A percentile compares a stretch with the other conserved stretches of the same genome.
phyloP scores from a whole-genome alignment of 2,888 invertebrate species.

The Fissipunctia ypsillon region DNA sequence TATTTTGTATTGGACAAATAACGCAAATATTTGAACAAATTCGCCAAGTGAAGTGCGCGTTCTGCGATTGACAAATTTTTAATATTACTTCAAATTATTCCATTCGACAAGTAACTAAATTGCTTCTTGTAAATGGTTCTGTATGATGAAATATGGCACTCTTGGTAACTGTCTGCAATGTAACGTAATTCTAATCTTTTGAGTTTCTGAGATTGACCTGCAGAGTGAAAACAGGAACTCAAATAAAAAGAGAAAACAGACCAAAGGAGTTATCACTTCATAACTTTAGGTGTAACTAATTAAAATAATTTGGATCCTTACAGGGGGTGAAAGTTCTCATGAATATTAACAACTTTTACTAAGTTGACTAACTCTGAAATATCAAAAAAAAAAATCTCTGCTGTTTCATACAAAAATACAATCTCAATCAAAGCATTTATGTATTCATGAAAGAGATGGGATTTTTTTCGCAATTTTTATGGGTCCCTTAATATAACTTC shows the following conservation, averaged over 20 bases:
- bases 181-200: neutral
- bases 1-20: neutral
- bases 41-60: neutral
- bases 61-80: neutral
- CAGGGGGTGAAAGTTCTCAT: neutral
- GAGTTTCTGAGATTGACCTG: neutral
- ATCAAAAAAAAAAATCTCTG: too few species aligned
- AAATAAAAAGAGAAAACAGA: neutral
- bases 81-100: neutral
- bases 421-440: neutral
- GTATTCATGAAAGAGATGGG: neutral
- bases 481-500: neutral
- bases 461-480: neutral
- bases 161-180: too few species aligned
- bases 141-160: neutral
- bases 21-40: neutral
- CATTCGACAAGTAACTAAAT: neutral
- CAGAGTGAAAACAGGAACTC: neutral
- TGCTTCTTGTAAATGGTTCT: neutral
- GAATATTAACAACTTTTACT: conserved; percentile 15
- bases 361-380: neutral
- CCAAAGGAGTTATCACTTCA: neutral
- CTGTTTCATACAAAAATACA: neutral
- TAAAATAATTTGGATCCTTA: neutral
- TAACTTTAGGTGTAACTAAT: neutral